Percentiles rank a stretch among this genome's conserved stretches.
Conservation (phyloP, 2,888 invertebrate species). For the Thymelicus sylvestris region DNA sequence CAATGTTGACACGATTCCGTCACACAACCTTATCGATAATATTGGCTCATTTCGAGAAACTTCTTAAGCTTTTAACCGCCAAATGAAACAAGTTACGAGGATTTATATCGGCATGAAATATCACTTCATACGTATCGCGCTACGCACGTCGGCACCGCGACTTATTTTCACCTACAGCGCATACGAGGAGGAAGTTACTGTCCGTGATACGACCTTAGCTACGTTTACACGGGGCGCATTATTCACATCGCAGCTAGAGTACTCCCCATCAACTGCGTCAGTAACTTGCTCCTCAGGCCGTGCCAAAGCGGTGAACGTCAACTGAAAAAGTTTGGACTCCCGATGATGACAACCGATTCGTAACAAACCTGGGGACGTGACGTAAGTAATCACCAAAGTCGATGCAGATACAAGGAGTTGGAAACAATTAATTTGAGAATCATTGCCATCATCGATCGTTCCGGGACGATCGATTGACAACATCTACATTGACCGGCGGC, state of each 20-base stretch:
- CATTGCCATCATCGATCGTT: slow-evolving; percentile 1
- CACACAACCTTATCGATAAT: too few species aligned
- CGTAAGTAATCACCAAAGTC: background rate
- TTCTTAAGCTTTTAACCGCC: too few species aligned
- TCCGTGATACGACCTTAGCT: background rate
- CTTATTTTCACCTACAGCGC: slow-evolving; percentile 17
- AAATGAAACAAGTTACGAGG: background rate
- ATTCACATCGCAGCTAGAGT: background rate
- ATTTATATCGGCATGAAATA: too few species aligned
- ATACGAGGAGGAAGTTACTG: slow-evolving; percentile 29
- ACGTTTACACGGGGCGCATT: background rate
- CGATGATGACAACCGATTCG: slow-evolving; percentile 3
- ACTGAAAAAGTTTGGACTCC: background rate
- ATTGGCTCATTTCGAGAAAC: too few species aligned
- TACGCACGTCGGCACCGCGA: slow-evolving; percentile 3
- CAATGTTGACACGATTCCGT: background rate
- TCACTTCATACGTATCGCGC: slow-evolving; percentile 15
- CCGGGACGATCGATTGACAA: slow-evolving; percentile 5
- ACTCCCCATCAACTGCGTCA: background rate
- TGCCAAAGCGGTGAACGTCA: slow-evolving; percentile 25
- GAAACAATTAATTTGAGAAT: background rate
- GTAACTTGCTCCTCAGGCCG: slow-evolving; percentile 20
- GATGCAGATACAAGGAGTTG: background rate
- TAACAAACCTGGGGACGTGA: background rate
- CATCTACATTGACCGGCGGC: background rate